Base-by-base conservation (phyloP, 2,888 invertebrate genomes). In the Rhaphigaster nebulosa region DNA sequence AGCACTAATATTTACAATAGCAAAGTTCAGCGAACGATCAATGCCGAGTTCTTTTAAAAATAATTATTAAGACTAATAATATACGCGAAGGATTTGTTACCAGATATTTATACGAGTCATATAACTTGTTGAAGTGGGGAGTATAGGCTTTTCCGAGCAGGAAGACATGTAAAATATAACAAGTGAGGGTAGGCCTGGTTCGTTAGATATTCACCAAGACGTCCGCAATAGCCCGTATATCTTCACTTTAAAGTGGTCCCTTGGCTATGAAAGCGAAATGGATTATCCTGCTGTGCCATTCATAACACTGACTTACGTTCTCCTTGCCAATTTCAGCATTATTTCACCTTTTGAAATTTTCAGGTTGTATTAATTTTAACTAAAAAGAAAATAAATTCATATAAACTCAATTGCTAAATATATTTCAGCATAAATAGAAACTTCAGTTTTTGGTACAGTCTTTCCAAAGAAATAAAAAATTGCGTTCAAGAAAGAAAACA, bases 221-320 rank as follows among this genome's bases (percentile, higher is more conserved):
- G 34, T 76, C 70, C 20, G 38, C 70, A 20, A 76, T 76, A 18
- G 70, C 34, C 65, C 70, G 70, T 76, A 76, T 76, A 76, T 76
- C 70, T 76, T 76, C 70, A 76, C 70, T 76, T 76, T 76, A 76
- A 76, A 76, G 70, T 76, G 70, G 70, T 76, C 38, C 70, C 34
- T 34, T 38, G 70, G 70, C 70, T 38, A 76, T 76, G 70, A 76
- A 76, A 76, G 38, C 70, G 20, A 38, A 76, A 76, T 76, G 70
- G 34, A 34, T 76, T 38, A 76, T 34, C 70, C 70, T 10, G 38
- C 70, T 76, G 20, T 23, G 20, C 38, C 70, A 76, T 76, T 76
- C 70, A 76, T 76, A 38, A 76, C 18, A 20, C 70, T 76, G 70
- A 15, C 70, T 76, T 76, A 29, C 29, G 65, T 1, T 76, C 23